phyloP scores from a whole-genome alignment of 2,888 invertebrate genomes.

The Apoderus coryli region DNA sequence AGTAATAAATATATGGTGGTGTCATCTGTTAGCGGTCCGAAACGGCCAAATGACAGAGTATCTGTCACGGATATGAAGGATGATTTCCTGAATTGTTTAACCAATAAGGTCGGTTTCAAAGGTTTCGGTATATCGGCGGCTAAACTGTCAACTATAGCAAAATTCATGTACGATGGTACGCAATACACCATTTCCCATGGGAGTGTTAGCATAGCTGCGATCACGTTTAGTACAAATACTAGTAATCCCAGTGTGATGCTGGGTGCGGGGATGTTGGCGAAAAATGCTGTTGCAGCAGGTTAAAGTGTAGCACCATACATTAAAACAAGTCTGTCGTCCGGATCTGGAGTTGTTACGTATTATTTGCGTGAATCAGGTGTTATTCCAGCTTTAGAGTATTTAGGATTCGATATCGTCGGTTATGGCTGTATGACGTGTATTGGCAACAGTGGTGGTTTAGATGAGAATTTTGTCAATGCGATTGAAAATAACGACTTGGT shows the following conservation, averaged over 20 bases:
- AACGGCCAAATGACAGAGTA: constrained; percentile 92
- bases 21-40: constrained; percentile 93
- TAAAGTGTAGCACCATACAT: constrained; percentile 76
- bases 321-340: constrained; percentile 94
- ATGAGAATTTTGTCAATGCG: constrained; percentile 79
- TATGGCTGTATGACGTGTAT: constrained; percentile 99
- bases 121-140: constrained; percentile 67
- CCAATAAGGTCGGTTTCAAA: constrained; percentile 84
- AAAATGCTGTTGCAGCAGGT: constrained; percentile 87
- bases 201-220: constrained; percentile 92
- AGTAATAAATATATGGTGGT: too few species aligned
- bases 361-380: constrained; percentile 74
- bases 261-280: constrained; percentile 84
- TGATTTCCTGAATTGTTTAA: constrained; percentile 75
- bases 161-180: constrained; percentile 68
- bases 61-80: constrained; percentile 78
- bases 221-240: constrained; percentile 96
- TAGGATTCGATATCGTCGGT: constrained; percentile 93
- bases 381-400: constrained; percentile 64
- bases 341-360: constrained; percentile 31
- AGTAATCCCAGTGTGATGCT: constrained; percentile 98
- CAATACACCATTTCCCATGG: constrained; percentile 75
- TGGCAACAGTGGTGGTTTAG: constrained; percentile 88
- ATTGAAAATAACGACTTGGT: constrained; percentile 90
- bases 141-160: constrained; percentile 46